Percentiles rank a stretch among this genome's conserved stretches.
These are phyloP conservation scores for Drosophila prosaltans DNA, from an alignment of 1,140 invertebrate genomes.

Conservation along the genomic window DNA sequence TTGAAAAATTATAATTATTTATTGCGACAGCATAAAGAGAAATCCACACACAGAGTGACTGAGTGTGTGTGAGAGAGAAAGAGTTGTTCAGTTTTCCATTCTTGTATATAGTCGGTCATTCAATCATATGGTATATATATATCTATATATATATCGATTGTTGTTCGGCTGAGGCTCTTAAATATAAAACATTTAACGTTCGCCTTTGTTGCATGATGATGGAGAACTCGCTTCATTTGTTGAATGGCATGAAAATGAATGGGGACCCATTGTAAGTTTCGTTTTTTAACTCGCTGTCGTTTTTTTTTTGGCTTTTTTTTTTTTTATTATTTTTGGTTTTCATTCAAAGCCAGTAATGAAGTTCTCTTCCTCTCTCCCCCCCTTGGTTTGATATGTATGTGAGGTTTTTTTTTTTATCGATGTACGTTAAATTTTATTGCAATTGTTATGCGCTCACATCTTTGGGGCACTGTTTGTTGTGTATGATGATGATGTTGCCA, in stretches of 20 bases:
- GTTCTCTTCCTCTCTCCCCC: constrained; percentile 55
- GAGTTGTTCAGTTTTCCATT: not conserved
- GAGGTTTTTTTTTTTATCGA: constrained; percentile 78
- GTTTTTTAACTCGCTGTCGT: constrained; percentile 38
- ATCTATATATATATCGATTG: constrained; percentile 36
- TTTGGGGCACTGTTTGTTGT: constrained; percentile 39
- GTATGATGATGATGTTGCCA: constrained; percentile 11
- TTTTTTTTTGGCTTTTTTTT: constrained; percentile 16
- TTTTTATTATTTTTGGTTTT: constrained; percentile 45
- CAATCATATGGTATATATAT: constrained; percentile 16
- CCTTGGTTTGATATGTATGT: constrained; percentile 38
- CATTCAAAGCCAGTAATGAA: constrained; percentile 78
- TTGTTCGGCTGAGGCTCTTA: constrained; percentile 67
- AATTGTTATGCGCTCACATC: constrained; percentile 76
- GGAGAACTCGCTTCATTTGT: constrained; percentile 61
- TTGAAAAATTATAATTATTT: constrained; percentile 80
- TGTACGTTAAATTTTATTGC: constrained; percentile 81
- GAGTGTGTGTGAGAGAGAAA: not conserved
- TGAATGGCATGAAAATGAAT: constrained; percentile 63
- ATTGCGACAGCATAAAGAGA: constrained; percentile 32
- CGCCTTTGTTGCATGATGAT: constrained; percentile 67
- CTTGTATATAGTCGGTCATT: constrained; percentile 36
- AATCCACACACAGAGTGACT: constrained; percentile 32
- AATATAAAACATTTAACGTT: constrained; percentile 79
- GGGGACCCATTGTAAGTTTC: constrained; percentile 60